Percentiles rank a stretch among this genome's conserved stretches.
Conservation (phyloP, 2,113 vertebrate species). For the Acanthisitta chloris region DNA sequence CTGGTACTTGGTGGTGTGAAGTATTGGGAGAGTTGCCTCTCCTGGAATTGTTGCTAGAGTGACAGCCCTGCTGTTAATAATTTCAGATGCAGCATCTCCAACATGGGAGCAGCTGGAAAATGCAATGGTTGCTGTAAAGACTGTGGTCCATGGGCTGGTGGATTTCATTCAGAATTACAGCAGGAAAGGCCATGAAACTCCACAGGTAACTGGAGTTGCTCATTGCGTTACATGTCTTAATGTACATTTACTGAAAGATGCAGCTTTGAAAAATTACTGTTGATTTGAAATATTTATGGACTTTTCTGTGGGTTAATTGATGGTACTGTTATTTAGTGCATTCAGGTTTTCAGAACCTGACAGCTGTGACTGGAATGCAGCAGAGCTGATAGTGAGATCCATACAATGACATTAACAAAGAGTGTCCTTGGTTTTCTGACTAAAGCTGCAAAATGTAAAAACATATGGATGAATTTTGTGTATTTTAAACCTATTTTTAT, state of each 20-base stretch:
- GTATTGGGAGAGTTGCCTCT: not conserved
- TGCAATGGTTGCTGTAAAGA: conserved; percentile 92
- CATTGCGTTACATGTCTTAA: not conserved
- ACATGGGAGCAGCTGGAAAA: conserved; percentile 93
- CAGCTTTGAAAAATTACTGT: not conserved
- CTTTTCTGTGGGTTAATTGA: not conserved
- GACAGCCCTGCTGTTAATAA: not conserved
- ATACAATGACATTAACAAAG: not conserved
- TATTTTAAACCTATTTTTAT: not conserved
- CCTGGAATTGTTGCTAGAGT: not conserved
- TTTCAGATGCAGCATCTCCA: conserved; percentile 86
- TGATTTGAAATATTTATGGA: not conserved
- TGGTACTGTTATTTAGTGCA: not conserved
- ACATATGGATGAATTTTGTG: not conserved
- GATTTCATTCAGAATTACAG: conserved; percentile 98
- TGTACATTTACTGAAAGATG: not conserved
- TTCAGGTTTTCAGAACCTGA: not conserved
- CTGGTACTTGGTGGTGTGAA: not conserved
- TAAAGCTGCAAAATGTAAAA: not conserved
- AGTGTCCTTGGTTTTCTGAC: not conserved
- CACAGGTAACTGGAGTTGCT: conserved; percentile 78
- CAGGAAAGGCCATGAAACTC: conserved; percentile 92
- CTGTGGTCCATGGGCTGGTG: conserved; percentile 92
- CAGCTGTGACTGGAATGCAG: not conserved
- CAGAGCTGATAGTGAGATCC: not conserved